Evolutionary conservation across 2,113 vertebrate genomes (phyloP), one percentile per base, ranked within the genome.

Genomic region (Gila orcuttii): DNA sequence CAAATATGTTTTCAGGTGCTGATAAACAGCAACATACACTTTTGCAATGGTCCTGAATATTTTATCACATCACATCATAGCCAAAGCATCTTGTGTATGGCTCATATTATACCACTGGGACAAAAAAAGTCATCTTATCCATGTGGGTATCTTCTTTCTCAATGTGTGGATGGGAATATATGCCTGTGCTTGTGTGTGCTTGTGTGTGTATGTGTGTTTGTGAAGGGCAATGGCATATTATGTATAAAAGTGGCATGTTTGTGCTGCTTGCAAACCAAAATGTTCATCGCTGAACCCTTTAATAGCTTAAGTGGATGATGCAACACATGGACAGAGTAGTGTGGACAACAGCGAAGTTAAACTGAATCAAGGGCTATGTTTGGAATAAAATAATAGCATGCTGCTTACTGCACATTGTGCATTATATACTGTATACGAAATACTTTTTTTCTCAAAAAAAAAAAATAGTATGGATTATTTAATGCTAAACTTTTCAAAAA

Each of bases 231-330:
- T 7, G 31, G 11, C 77, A 3, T 78, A 62, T 62, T 28, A 39
- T 79, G 23, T 79, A 25, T 62, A 62, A 62, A 79, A 62, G 77
- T 25, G 13, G 36, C 36, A 42, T 25, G 12, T 13, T 79, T 59
- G 71, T 45, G 77, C 36, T 25, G 11, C 31, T 62, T n/a, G n/a
- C 1, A 6, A 80, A 42, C 23, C 39, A 64, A 59, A 47, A 64
- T 64, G 59, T 59, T 45, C 79, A 45, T 47, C 3, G n/a, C 47
- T 39, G n/a, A 75, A 80, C 8, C 36, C 15, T 42, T 80, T 80
- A 80, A 80, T 66, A 80, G 79, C 15, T 80, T 80, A 80, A 80
- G 59, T 80, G 59, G 59, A 25, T 64, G 36, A 80, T 64, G 59
- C 59, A 80, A 80, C 36, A 80, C 39, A 80, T 21, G 79, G 79